phyloP scores from a whole-genome alignment of 2,888 invertebrate species.

The Hirtodrosophila duncani region DNA sequence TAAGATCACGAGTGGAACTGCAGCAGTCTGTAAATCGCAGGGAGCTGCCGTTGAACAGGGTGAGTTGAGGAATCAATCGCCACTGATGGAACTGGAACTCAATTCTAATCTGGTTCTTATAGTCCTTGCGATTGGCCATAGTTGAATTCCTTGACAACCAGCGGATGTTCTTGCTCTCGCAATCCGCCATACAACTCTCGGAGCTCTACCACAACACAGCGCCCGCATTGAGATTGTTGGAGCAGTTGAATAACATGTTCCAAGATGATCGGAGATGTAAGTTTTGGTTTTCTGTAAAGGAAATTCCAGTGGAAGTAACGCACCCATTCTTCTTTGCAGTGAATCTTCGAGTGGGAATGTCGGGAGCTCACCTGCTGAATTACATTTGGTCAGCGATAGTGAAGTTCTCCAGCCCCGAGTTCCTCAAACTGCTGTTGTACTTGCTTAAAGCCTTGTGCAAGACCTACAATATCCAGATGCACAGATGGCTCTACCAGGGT shows the following conservation, averaged over 20 bases:
- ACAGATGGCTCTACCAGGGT: constrained; percentile 92
- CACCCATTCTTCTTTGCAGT: constrained; percentile 48
- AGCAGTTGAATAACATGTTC: constrained; percentile 67
- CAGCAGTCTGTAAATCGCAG: background rate
- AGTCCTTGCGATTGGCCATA: constrained; percentile 83
- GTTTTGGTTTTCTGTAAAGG: background rate
- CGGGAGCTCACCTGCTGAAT: constrained; percentile 73
- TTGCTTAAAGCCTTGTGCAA: constrained; percentile 74
- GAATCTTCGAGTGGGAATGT: constrained; percentile 54
- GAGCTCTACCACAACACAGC: constrained; percentile 61
- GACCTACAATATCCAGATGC: constrained; percentile 80
- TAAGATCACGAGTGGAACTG: constrained; percentile 59
- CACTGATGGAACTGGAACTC: too few species aligned
- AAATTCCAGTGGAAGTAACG: too few species aligned
- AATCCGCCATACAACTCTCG: constrained; percentile 56
- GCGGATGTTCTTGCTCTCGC: constrained; percentile 76
- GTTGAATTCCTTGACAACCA: constrained; percentile 82
- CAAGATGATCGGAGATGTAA: constrained; percentile 69
- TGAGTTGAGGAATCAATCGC: constrained; percentile 1
- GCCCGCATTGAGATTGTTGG: constrained; percentile 69
- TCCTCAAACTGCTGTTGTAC: constrained; percentile 71
- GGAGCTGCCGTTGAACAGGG: constrained; percentile 52
- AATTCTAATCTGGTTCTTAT: background rate
- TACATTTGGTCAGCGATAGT: constrained; percentile 75
- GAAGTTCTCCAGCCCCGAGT: constrained; percentile 65